Evolutionary conservation across 2,113 vertebrate genomes (phyloP).

Genomic region (Arvicanthis niloticus): DNA sequence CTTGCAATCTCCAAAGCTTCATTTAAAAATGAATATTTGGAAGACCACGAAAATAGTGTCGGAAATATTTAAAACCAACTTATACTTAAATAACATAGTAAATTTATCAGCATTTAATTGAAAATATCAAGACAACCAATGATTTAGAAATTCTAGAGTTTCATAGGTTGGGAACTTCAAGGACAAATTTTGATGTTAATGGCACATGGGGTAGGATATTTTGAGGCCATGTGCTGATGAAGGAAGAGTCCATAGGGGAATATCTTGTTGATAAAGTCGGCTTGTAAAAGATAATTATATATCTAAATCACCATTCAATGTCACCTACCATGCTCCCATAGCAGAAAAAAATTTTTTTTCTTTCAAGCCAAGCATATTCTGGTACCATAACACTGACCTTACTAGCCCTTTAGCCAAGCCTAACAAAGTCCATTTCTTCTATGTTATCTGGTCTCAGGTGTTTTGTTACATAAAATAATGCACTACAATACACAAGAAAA

Average conservation of each 20-base stretch:
- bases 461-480: neutral
- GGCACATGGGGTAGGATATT: fast-evolving
- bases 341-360: neutral
- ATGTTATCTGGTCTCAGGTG: neutral
- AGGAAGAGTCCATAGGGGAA: fast-evolving
- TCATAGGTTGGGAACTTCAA: neutral
- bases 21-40: neutral
- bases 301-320: neutral
- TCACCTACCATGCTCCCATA: fast-evolving
- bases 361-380: neutral
- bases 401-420: fast-evolving
- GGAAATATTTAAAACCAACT: neutral
- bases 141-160: neutral
- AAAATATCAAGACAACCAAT: neutral
- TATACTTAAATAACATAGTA: neutral
- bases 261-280: neutral
- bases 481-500: neutral
- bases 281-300: neutral
- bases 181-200: neutral
- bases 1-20: neutral
- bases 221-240: neutral
- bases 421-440: neutral
- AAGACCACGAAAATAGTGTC: neutral
- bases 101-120: neutral
- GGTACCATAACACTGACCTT: neutral